These are phyloP conservation scores for Xestobium rufovillosum DNA, from an alignment of 2,888 invertebrate species.

Conservation along the genomic window DNA sequence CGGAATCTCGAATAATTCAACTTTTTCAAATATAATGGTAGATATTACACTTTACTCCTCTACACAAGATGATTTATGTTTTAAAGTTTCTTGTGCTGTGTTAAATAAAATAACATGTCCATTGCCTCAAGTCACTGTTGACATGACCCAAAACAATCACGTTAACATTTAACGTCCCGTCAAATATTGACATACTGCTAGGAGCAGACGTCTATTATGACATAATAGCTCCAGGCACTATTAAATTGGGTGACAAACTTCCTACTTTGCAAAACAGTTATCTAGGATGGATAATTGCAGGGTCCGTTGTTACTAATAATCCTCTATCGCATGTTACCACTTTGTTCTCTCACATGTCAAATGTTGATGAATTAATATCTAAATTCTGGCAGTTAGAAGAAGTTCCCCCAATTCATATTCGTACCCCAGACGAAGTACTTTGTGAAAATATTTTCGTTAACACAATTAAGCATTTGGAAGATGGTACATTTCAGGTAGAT, in stretches of 20 bases:
- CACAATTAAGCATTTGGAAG: not conserved
- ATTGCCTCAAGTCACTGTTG: too few species aligned
- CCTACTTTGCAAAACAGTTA: conserved; percentile 1
- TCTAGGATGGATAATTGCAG: not conserved
- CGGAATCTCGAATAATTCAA: not conserved
- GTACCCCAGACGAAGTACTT: not conserved
- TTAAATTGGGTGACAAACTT: not conserved
- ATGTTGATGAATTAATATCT: not conserved
- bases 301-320: not conserved
- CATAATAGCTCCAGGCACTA: not conserved
- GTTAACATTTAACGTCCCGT: too few species aligned
- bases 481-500: conserved; percentile 5
- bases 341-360: not conserved
- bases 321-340: not conserved
- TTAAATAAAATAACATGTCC: not conserved
- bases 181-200: not conserved
- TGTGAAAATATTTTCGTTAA: conserved; percentile 1
- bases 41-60: not conserved
- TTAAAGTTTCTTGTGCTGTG: conserved; percentile 1
- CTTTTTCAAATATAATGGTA: not conserved
- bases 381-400: conserved; percentile 2
- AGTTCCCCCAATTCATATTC: not conserved
- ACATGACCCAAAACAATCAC: too few species aligned
- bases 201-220: conserved; percentile 1
- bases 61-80: not conserved